A percentile compares a stretch with the other conserved stretches of the same genome.
These are phyloP conservation scores for Endotricha flammealis DNA, from an alignment of 2,888 invertebrate genomes.

Conservation along the genomic window DNA sequence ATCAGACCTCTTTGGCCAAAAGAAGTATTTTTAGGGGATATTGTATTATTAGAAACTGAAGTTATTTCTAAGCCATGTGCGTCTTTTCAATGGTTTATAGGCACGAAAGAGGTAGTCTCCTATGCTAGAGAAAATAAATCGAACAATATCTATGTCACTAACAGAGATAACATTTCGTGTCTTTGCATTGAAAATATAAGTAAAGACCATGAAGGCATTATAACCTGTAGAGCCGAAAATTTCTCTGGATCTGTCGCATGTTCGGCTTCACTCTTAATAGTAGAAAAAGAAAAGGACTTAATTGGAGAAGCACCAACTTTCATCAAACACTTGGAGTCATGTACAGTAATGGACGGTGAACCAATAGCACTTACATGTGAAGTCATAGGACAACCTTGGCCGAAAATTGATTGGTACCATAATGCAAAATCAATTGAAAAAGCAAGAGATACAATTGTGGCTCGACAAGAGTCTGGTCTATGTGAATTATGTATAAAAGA, in stretches of 20 bases:
- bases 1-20: conserved; percentile 84
- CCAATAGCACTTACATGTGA: conserved; percentile 85
- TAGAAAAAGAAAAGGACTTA: conserved; percentile 72
- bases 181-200: conserved; percentile 85
- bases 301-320: conserved; percentile 83
- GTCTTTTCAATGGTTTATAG: conserved; percentile 92
- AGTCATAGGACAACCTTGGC: conserved; percentile 87
- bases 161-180: conserved; percentile 86
- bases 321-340: conserved; percentile 83
- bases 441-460: conserved; percentile 86
- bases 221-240: conserved; percentile 94
- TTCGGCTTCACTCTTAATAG: conserved; percentile 84
- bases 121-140: conserved; percentile 77
- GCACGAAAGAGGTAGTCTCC: conserved; percentile 82
- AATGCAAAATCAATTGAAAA: conserved; percentile 83
- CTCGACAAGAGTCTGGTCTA: conserved; percentile 86
- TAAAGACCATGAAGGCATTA: conserved; percentile 84
- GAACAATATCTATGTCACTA: conserved; percentile 84
- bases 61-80: conserved; percentile 88
- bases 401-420: conserved; percentile 89
- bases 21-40: conserved; percentile 84
- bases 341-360: conserved; percentile 94
- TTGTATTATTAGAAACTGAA: conserved; percentile 86
- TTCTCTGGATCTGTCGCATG: conserved; percentile 93
- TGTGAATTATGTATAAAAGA: conserved; percentile 90